Evolutionary conservation across 2,113 vertebrate genomes (phyloP).

Genomic region (Notarius quadriscutis): DNA sequence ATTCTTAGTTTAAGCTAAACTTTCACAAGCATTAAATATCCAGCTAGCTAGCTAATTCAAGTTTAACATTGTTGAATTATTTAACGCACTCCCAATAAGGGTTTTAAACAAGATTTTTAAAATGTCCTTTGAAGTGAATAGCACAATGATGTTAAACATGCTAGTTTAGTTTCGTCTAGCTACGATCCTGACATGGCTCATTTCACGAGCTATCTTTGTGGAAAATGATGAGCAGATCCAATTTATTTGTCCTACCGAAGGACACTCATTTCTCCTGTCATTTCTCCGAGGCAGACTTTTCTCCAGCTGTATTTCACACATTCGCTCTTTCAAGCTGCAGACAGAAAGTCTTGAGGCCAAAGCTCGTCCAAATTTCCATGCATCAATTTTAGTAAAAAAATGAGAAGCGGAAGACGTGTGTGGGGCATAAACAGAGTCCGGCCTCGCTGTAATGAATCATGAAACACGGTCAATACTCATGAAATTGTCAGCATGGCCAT

Average conservation of each 20-base stretch:
- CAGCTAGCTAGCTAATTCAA: neutral
- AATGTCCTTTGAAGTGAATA: neutral
- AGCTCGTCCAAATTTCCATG: constrained; percentile 31
- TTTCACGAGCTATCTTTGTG: neutral
- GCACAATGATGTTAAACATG: neutral
- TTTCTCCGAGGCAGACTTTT: constrained; percentile 10
- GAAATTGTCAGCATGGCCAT: constrained; percentile 47
- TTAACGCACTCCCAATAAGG: neutral
- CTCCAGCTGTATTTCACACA: constrained; percentile 29
- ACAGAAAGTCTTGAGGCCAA: constrained; percentile 27
- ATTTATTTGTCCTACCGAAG: neutral
- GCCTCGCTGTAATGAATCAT: constrained; percentile 35
- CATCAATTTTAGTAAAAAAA: constrained; percentile 33
- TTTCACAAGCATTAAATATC: neutral
- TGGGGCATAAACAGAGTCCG: constrained; percentile 31
- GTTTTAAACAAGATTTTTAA: too few species aligned
- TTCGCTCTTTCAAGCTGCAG: neutral
- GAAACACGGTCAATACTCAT: constrained; percentile 55
- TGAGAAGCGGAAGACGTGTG: constrained; percentile 30
- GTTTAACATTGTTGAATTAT: neutral
- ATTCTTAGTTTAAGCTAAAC: neutral
- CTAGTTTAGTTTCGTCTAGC: neutral
- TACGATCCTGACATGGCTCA: neutral
- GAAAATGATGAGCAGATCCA: neutral
- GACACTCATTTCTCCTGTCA: neutral